These are phyloP conservation scores for Temnopleurus reevesii DNA, from an alignment of 53 echinoderm and acorn worm genomes.

Conservation along the genomic window DNA sequence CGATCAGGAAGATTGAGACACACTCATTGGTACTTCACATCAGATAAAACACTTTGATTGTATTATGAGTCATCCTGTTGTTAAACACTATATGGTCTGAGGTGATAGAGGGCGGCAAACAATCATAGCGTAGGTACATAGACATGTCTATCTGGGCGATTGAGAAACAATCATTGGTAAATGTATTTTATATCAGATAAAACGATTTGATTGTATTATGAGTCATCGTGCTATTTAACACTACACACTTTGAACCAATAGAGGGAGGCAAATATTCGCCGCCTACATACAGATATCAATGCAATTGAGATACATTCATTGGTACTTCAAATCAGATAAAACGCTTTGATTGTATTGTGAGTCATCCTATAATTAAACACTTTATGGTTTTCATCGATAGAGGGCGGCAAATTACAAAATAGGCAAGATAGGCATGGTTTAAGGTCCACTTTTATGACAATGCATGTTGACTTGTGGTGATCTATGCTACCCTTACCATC, in stretches of 20 bases:
- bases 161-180: no score
- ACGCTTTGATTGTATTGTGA: not conserved
- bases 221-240: not conserved
- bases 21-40: not conserved
- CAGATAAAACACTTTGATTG: not conserved
- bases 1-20: not conserved
- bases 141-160: no score
- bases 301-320: not conserved
- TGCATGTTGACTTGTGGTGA: no score
- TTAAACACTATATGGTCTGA: not conserved
- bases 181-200: slow-evolving; percentile 36
- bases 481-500: no score
- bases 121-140: no score
- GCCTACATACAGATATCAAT: no score
- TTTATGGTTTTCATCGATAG: not conserved
- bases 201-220: not conserved
- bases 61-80: not conserved
- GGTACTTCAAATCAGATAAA: slow-evolving; percentile 12
- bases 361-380: not conserved
- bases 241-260: not conserved
- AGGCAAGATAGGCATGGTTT: no score
- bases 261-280: slow-evolving; percentile 19
- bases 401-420: slow-evolving; percentile 30
- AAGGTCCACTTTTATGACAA: no score
- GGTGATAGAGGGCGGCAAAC: slow-evolving; percentile 1